Evolutionary conservation across 2,888 invertebrate genomes (phyloP).

Genomic region (Cerastoderma edule): DNA sequence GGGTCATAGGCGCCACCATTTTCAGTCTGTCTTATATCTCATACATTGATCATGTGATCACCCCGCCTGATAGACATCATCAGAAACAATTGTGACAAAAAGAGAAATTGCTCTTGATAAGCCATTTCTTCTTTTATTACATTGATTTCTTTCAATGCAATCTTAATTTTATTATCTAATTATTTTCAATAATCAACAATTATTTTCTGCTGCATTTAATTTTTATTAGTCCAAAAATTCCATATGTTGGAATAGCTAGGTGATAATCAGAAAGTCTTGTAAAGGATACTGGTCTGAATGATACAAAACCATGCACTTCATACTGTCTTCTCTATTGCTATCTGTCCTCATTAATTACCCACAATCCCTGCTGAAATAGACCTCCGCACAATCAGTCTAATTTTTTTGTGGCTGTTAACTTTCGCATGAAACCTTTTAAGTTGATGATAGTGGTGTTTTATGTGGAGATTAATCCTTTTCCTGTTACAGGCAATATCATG

Average conservation of each 20-base stretch:
- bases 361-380: slow-evolving; percentile 15
- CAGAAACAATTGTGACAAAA: slow-evolving; percentile 1
- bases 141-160: no score
- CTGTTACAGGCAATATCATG: no score
- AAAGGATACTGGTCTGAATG: background rate
- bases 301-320: slow-evolving; percentile 16
- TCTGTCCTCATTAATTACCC: slow-evolving; percentile 18
- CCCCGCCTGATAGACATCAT: no score
- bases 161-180: no score
- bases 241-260: no score
- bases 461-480: slow-evolving; percentile 25
- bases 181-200: no score
- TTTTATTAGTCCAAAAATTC: no score
- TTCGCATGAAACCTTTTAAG: slow-evolving; percentile 30
- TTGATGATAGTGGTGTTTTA: slow-evolving; percentile 25
- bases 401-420: slow-evolving; percentile 11
- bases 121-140: background rate
- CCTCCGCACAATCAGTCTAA: slow-evolving; percentile 4
- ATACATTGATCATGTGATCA: no score
- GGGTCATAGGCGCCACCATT: no score
- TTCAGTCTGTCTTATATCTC: no score
- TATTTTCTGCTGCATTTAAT: no score
- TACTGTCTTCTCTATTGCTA: slow-evolving; percentile 1
- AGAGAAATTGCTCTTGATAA: background rate
- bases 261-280: background rate